Evolutionary conservation across 2,797 vertebrate species (phyloP).

Genomic region (Sebastes matsubarae): DNA sequence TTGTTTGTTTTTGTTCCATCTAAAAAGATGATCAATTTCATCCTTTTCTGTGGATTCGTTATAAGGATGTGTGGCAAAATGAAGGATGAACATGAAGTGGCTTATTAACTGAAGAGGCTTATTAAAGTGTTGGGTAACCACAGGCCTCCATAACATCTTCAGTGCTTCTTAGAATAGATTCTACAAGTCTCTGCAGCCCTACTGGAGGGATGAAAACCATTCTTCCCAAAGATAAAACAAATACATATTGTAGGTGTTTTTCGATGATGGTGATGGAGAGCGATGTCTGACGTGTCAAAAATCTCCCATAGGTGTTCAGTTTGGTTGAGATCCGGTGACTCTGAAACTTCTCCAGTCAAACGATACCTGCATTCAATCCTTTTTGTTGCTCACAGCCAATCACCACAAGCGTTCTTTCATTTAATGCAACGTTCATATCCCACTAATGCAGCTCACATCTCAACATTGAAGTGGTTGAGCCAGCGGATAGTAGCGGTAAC

Average conservation of each 20-base stretch:
- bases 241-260: not conserved
- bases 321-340: not conserved
- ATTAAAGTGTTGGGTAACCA: not conserved
- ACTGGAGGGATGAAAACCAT: not conserved
- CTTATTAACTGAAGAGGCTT: not conserved
- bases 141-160: not conserved
- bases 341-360: not conserved
- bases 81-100: not conserved
- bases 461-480: not conserved
- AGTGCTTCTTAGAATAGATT: not conserved
- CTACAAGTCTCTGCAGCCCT: not conserved
- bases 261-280: not conserved
- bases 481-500: not conserved
- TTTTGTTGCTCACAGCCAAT: too few species aligned
- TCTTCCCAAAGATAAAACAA: not conserved
- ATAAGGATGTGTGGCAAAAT: not conserved
- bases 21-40: not conserved
- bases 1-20: not conserved
- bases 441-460: not conserved
- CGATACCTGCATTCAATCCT: too few species aligned
- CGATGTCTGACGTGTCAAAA: not conserved
- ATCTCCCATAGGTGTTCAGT: not conserved
- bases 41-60: not conserved
- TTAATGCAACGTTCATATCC: not conserved
- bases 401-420: accelerated